Evolutionary conservation across 1,140 invertebrate species (phyloP), one percentile per base, ranked within the genome.

Genomic region (Diorhabda sublineata): DNA sequence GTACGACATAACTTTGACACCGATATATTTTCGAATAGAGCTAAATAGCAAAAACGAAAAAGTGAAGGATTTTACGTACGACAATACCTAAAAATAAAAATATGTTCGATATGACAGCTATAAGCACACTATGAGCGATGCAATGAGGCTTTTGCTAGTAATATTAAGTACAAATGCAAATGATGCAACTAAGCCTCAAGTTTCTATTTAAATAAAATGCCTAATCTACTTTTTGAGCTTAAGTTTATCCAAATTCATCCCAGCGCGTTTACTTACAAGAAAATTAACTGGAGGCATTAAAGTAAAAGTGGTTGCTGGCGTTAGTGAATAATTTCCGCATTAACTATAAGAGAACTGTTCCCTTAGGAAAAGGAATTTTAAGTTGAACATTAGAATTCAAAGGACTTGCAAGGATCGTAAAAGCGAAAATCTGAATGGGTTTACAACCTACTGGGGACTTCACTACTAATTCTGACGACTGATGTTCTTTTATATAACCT

Each of bases 341-440:
- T 69, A 60, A 69, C 70, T 60, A 69, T 69, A 42, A 64, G 47
- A 26, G 47, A 56, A 71, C 67, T 68, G 67, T 56, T 63, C 67
- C 45, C 57, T 47, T n/a, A 57, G 41, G 63, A 64, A 45, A 42
- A 69, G 70, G 68, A 71, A 71, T 69, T 71, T 71, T 69, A 71
- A 71, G 64, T 71, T 66, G 67, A 59, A 68, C 67, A 71, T 71
- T 71, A 69, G 70, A 63, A 69, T 71, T 69, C 70, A 69, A 66
- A 66, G 63, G 70, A 71, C 62, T 69, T 68, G 47, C 47, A 58
- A 6, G 63, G 66, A 66, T 66, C 67, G 67, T 71, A 71, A 71
- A 64, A 69, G 47, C 70, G 61, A 62, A 65, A 71, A 69, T 71
- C 67, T 66, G 64, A 67, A 71, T 71, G 67, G 70, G 64, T 71